Conservation (phyloP, 2,113 vertebrate species). For the human (Homo sapiens) region GRCh38 chr12:96779501-96780000, state of each 20-base stretch:
- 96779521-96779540: background rate
- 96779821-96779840: no score
- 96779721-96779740: background rate
- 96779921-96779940: background rate
- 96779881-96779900: background rate
- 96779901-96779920: background rate
- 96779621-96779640: no score
- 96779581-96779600: no score
- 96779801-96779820: background rate
- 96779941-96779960: background rate
- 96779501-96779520: background rate
- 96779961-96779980: background rate
- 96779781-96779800: background rate
- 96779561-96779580: background rate
- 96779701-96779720: background rate
- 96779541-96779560: background rate
- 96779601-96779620: no score
- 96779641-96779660: no score
- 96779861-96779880: background rate
- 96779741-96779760: background rate
- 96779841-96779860: no score
- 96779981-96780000: background rate
- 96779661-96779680: background rate
- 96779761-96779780: background rate
- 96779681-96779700: background rate